phyloP scores from a whole-genome alignment of 2,113 vertebrate genomes.

The Spermophilus dauricus region DNA sequence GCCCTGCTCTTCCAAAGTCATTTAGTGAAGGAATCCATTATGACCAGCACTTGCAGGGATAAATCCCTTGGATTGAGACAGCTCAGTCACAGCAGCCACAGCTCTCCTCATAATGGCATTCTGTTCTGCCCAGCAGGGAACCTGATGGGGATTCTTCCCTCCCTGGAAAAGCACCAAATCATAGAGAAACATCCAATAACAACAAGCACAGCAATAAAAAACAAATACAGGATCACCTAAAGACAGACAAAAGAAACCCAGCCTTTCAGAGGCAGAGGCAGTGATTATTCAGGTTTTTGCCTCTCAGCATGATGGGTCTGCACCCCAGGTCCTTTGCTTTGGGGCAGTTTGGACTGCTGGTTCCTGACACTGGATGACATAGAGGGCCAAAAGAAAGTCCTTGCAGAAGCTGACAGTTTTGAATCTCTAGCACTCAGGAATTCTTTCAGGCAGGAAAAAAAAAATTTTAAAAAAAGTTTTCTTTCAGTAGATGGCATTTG shows the following conservation, averaged over 20 bases:
- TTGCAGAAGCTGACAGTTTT: not conserved
- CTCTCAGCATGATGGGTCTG: not conserved
- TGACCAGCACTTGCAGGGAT: not conserved
- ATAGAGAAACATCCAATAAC: not conserved
- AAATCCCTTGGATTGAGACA: not conserved
- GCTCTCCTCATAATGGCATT: constrained; percentile 35
- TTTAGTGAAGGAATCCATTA: constrained; percentile 36
- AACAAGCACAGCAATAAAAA: constrained; percentile 4
- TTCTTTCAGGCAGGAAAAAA: not conserved
- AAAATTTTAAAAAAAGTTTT: not conserved
- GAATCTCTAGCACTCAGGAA: not conserved
- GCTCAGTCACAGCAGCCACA: not conserved
- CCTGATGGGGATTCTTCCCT: not conserved
- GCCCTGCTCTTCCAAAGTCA: constrained; percentile 38
- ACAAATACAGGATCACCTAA: not conserved
- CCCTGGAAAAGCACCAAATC: constrained; percentile 24
- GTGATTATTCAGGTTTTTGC: not conserved
- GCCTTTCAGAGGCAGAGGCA: not conserved
- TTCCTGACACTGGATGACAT: not conserved
- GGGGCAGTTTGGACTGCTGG: not conserved
- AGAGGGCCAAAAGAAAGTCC: not conserved
- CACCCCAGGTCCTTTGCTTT: not conserved
- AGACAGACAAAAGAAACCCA: constrained; percentile 17
- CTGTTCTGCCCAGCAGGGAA: constrained; percentile 28
- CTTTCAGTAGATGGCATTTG: not conserved